A percentile compares a stretch with the other conserved stretches of the same genome.
phyloP scores from a whole-genome alignment of 2,113 vertebrate genomes.

The Poeciliopsis turrubarensis region DNA sequence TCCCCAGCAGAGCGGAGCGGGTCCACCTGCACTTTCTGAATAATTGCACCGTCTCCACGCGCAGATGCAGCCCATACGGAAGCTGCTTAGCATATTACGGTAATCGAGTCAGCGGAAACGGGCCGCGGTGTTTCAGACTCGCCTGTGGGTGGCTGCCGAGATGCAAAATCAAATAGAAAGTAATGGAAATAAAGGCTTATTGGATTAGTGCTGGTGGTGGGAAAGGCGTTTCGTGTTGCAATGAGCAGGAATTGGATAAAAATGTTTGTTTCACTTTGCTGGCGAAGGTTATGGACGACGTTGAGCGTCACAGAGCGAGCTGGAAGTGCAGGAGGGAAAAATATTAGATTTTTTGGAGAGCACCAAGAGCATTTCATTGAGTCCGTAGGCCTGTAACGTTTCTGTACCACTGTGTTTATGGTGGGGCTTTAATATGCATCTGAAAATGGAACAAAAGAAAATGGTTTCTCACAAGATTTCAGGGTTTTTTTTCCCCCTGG shows the following conservation, averaged over 20 bases:
- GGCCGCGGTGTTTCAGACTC: conserved; percentile 24
- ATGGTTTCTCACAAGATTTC: too few relatives aligned
- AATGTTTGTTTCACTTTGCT: conserved; percentile 53
- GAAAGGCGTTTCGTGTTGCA: conserved; percentile 58
- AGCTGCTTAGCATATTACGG: conserved; percentile 58
- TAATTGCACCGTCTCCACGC: conserved; percentile 31
- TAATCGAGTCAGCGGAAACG: conserved; percentile 54
- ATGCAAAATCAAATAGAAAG: conserved; percentile 69
- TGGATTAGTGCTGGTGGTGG: conserved; percentile 55
- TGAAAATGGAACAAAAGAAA: background rate
- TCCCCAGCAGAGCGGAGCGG: background rate
- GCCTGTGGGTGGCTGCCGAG: conserved; percentile 63
- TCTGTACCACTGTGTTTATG: background rate
- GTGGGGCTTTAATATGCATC: background rate
- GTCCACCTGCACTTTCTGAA: conserved; percentile 33
- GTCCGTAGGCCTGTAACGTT: background rate
- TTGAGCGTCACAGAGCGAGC: conserved; percentile 8
- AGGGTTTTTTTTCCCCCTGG: background rate
- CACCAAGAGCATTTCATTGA: background rate
- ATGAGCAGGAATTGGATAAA: conserved; percentile 58
- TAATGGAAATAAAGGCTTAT: conserved; percentile 67
- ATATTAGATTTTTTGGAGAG: background rate
- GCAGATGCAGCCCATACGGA: conserved; percentile 33
- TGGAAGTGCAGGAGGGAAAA: background rate
- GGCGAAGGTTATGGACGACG: conserved; percentile 22